phyloP scores from a whole-genome alignment of 2,113 vertebrate species.

The Cricetomys ansorgei region DNA sequence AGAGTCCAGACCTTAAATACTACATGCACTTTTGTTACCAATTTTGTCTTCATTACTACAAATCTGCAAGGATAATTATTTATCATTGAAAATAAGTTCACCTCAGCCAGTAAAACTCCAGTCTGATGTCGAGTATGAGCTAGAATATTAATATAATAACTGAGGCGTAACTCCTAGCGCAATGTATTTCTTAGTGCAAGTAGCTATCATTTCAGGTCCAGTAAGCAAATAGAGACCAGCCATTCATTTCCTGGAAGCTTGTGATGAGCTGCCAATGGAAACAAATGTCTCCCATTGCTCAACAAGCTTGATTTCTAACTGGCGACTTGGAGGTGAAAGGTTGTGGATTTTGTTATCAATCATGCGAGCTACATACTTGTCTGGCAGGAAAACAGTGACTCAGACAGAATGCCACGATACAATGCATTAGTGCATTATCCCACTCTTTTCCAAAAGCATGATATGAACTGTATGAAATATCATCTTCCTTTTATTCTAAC shows the following conservation, averaged over 20 bases:
- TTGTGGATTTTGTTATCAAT: conserved; percentile 68
- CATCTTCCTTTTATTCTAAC: conserved; percentile 42
- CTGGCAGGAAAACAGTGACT: conserved; percentile 6
- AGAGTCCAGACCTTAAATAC: neutral
- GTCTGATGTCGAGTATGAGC: neutral
- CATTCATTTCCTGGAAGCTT: conserved; percentile 42
- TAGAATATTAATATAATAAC: neutral
- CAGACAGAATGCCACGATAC: conserved; percentile 6
- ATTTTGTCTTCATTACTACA: conserved; percentile 47
- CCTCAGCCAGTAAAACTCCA: neutral
- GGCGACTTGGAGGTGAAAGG: conserved; percentile 67
- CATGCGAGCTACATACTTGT: conserved; percentile 26
- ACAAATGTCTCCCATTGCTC: conserved; percentile 69
- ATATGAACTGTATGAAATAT: conserved; percentile 13
- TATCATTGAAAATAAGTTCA: conserved; percentile 19
- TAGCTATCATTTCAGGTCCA: conserved; percentile 63
- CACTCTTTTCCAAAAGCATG: conserved; percentile 42
- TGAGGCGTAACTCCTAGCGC: neutral
- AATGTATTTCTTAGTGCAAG: conserved; percentile 36
- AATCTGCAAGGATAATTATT: conserved; percentile 26
- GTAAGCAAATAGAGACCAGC: conserved; percentile 53
- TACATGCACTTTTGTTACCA: neutral
- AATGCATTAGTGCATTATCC: conserved; percentile 23
- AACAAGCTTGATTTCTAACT: conserved; percentile 57
- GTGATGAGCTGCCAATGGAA: conserved; percentile 49